Conservation (phyloP, 2,888 invertebrate genomes). For the Hemicrepidius hirtus region DNA sequence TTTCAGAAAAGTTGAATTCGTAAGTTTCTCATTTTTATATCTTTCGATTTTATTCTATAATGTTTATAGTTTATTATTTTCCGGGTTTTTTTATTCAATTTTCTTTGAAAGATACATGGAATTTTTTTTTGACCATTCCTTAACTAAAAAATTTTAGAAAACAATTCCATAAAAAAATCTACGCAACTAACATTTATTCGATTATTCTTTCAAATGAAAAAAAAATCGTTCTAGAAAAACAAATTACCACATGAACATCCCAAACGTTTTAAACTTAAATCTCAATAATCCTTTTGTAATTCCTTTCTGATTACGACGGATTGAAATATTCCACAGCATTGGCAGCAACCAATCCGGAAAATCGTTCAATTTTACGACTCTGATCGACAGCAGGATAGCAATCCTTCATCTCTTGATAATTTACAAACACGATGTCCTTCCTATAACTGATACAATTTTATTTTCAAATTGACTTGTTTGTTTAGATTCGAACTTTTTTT, state of each 20-base stretch:
- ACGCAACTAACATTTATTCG: too few relatives aligned
- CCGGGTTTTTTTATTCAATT: not conserved
- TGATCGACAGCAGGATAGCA: conserved; percentile 42
- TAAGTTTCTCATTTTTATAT: conserved; percentile 12
- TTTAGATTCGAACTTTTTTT: not conserved
- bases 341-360: conserved; percentile 36
- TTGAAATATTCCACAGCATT: conserved; percentile 39
- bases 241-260: not conserved
- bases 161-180: too few relatives aligned
- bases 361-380: conserved; percentile 39
- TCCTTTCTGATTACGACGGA: conserved; percentile 22
- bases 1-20: conserved; percentile 30
- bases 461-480: conserved; percentile 35
- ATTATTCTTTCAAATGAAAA: too few relatives aligned
- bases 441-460: conserved; percentile 6
- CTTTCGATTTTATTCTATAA: not conserved
- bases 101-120: too few relatives aligned
- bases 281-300: conserved; percentile 34
- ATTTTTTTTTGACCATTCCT: too few relatives aligned
- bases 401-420: conserved; percentile 43
- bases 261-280: conserved; percentile 8
- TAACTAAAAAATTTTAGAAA: too few relatives aligned
- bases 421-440: conserved; percentile 40
- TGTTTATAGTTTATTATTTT: not conserved
- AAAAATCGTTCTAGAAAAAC: too few relatives aligned